A percentile compares a stretch with the other conserved stretches of the same genome.
These are phyloP conservation scores for Corythoichthys intestinalis DNA, from an alignment of 2,113 vertebrate species.

Conservation along the genomic window DNA sequence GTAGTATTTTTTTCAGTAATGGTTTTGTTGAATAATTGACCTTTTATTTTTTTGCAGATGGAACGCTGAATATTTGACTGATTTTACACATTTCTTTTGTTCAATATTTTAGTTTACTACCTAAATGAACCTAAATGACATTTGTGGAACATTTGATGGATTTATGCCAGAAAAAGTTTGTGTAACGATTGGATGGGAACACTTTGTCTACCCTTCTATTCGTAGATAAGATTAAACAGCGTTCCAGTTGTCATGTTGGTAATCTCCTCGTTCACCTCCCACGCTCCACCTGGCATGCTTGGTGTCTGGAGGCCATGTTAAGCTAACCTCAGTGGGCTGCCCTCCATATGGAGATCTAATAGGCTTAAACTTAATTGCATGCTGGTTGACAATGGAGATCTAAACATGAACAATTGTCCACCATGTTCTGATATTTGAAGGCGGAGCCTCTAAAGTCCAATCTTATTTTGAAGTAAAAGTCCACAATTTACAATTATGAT, in stretches of 20 bases:
- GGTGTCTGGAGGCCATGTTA: slow-evolving; percentile 3
- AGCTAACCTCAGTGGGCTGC: slow-evolving; percentile 18
- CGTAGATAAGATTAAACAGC: slow-evolving; percentile 34
- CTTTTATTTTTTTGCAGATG: too few species aligned
- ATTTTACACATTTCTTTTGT: neutral
- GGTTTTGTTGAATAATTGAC: too few species aligned
- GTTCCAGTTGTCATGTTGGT: slow-evolving; percentile 14
- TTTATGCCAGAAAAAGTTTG: neutral
- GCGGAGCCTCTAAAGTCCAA: neutral
- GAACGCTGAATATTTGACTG: too few species aligned
- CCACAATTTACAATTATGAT: too few species aligned
- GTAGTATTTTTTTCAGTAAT: too few species aligned
- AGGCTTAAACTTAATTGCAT: slow-evolving; percentile 43
- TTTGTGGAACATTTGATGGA: neutral
- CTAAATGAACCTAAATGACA: too few species aligned
- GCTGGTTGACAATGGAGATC: neutral
- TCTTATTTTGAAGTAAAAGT: too few species aligned
- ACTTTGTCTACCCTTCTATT: slow-evolving; percentile 38
- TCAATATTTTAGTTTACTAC: neutral
- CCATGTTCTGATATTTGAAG: neutral
- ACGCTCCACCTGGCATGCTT: neutral
- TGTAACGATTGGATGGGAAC: slow-evolving; percentile 12
- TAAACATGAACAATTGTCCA: neutral
- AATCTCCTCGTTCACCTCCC: slow-evolving; percentile 32
- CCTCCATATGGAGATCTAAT: slow-evolving; percentile 51